Conservation (phyloP, 2,113 vertebrate genomes). For the Prinia subflava region DNA sequence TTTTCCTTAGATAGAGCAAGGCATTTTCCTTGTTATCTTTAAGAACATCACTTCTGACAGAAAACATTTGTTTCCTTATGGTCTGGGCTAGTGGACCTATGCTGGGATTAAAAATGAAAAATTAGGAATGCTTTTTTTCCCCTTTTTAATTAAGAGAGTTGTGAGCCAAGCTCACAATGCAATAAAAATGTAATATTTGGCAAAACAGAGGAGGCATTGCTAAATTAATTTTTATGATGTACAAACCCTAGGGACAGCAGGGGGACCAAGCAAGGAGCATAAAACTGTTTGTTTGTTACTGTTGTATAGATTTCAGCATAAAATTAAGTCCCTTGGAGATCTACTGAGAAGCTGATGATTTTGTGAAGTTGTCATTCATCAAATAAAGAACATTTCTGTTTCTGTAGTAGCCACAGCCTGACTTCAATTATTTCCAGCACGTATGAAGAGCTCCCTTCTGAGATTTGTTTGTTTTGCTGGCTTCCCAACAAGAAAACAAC, state of each 20-base stretch:
- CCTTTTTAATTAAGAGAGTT: neutral
- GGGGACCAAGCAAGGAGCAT: neutral
- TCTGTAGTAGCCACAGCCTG: neutral
- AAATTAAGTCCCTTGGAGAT: neutral
- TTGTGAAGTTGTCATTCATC: neutral
- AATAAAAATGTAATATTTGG: neutral
- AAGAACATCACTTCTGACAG: neutral
- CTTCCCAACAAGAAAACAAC: neutral
- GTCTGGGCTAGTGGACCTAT: neutral
- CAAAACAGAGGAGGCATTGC: neutral
- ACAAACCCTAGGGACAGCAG: neutral
- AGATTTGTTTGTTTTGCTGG: neutral
- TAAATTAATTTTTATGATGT: constrained; percentile 11
- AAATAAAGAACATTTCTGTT: neutral
- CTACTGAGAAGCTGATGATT: neutral
- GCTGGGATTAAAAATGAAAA: neutral
- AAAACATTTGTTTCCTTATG: neutral
- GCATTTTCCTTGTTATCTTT: neutral
- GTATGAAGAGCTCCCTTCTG: neutral
- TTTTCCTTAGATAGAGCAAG: neutral
- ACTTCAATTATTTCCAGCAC: neutral
- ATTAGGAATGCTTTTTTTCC: neutral
- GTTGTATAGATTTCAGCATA: neutral
- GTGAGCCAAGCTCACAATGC: neutral
- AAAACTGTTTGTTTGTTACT: neutral